These are phyloP conservation scores for Pachyseris speciosa DNA, from an alignment of 64 coral and sea anemone species.

Conservation along the genomic window DNA sequence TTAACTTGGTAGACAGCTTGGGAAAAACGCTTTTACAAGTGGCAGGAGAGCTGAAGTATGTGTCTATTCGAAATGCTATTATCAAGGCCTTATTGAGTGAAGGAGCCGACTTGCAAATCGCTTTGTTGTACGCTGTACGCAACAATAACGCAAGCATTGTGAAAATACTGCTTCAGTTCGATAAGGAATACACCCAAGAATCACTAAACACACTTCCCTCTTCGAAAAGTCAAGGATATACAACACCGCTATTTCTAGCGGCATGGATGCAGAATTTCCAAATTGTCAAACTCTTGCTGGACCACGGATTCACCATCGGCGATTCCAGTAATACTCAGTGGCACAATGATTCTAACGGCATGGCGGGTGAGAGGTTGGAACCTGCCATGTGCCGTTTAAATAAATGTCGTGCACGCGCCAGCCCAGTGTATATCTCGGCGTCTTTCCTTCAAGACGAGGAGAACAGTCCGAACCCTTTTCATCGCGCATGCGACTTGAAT, in stretches of 20 bases:
- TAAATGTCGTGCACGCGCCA: neutral
- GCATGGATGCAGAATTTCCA: conserved; percentile 20
- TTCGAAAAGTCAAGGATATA: neutral
- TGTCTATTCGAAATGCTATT: neutral
- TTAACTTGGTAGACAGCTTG: neutral
- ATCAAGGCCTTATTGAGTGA: neutral
- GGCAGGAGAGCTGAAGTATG: neutral
- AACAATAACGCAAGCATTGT: neutral
- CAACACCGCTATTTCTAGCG: conserved; percentile 6
- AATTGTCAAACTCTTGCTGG: neutral
- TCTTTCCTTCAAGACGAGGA: conserved; percentile 22
- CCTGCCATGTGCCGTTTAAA: conserved; percentile 9
- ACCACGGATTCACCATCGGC: conserved; percentile 2
- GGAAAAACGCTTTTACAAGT: conserved; percentile 14
- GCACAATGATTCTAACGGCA: neutral
- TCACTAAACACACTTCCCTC: neutral
- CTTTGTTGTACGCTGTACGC: conserved; percentile 10
- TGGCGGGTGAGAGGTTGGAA: neutral
- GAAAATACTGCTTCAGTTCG: neutral
- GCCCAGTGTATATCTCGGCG: neutral
- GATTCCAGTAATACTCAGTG: neutral
- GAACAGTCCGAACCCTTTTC: neutral
- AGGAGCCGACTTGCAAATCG: neutral
- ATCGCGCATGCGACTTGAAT: neutral
- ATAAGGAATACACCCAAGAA: neutral